Percentiles rank a stretch among this genome's conserved stretches.
Conservation (phyloP, 1,140 invertebrate genomes). For the Liolophura sinensis region DNA sequence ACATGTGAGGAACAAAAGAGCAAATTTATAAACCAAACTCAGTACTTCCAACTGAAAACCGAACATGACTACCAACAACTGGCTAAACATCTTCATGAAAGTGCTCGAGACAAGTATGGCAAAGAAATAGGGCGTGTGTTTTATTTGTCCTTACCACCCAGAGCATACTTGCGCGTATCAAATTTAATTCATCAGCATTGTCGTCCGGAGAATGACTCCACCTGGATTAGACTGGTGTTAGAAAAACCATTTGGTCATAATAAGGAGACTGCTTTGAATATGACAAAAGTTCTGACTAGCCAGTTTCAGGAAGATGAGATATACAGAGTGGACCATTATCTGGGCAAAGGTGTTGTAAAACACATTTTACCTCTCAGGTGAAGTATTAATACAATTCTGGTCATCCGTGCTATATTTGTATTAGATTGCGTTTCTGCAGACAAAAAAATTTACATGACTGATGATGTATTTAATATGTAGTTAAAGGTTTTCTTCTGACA, state of each 20-base stretch:
- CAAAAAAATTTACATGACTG: no score
- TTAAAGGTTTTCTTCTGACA: no score
- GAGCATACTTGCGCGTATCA: constrained; percentile 36
- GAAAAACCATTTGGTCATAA: constrained; percentile 57
- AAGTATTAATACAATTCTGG: not conserved
- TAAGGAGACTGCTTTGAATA: constrained; percentile 27
- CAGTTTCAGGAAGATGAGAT: constrained; percentile 49
- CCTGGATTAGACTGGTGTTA: constrained; percentile 41
- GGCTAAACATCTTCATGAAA: constrained; percentile 9
- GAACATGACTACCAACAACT: constrained; percentile 1
- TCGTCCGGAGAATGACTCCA: constrained; percentile 16
- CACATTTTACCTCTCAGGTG: constrained; percentile 55
- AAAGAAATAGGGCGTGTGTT: constrained; percentile 35
- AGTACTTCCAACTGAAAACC: not conserved
- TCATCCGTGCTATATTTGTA: no score
- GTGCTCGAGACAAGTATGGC: constrained; percentile 9
- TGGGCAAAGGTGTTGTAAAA: constrained; percentile 53
- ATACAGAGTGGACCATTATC: constrained; percentile 57
- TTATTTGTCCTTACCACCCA: constrained; percentile 52
- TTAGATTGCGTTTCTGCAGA: no score
- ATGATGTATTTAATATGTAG: no score
- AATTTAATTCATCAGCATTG: constrained; percentile 38
- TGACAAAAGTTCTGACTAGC: constrained; percentile 33
- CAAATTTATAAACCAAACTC: not conserved
- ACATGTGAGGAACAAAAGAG: constrained; percentile 9